phyloP scores from a whole-genome alignment of 2,797 vertebrate species.

The Halcyon badia region DNA sequence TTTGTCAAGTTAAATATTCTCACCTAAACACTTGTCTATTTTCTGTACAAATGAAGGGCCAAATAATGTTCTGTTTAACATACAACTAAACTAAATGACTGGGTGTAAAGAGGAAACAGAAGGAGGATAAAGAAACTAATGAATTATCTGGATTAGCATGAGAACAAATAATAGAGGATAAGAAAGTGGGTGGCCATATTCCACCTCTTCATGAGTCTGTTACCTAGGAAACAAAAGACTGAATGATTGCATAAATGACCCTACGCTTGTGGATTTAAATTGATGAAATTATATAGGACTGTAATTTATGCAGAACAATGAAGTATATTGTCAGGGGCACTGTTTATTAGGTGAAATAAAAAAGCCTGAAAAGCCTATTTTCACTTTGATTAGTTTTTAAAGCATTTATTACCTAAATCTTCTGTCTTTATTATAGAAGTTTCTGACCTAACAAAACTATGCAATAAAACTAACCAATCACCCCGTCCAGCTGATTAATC shows the following conservation, averaged over 20 bases:
- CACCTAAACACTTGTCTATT: slow-evolving; percentile 6
- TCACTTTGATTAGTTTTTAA: slow-evolving; percentile 49
- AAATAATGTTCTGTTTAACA: slow-evolving; percentile 32
- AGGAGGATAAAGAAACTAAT: slow-evolving; percentile 26
- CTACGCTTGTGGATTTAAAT: slow-evolving; percentile 69
- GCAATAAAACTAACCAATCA: background rate
- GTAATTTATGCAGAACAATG: slow-evolving; percentile 63
- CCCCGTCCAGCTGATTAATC: slow-evolving; percentile 46
- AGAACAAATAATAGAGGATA: slow-evolving; percentile 68
- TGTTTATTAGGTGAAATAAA: slow-evolving; percentile 70
- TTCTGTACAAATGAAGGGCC: slow-evolving; percentile 32
- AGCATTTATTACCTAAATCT: slow-evolving; percentile 39
- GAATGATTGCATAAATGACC: slow-evolving; percentile 75
- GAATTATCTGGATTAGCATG: slow-evolving; percentile 62
- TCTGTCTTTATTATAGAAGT: slow-evolving; percentile 11
- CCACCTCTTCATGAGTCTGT: slow-evolving; percentile 70
- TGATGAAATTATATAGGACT: slow-evolving; percentile 73
- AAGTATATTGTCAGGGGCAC: slow-evolving; percentile 53
- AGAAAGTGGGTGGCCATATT: slow-evolving; percentile 70
- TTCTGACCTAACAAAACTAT: slow-evolving; percentile 1
- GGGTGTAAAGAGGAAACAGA: background rate
- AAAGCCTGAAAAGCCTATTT: slow-evolving; percentile 48
- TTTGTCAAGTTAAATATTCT: background rate
- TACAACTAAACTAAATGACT: background rate
- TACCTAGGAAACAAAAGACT: slow-evolving; percentile 79